Evolutionary conservation across 1,140 invertebrate genomes (phyloP), one percentile per base, ranked within the genome.

Genomic region (Patella vulgata): DNA sequence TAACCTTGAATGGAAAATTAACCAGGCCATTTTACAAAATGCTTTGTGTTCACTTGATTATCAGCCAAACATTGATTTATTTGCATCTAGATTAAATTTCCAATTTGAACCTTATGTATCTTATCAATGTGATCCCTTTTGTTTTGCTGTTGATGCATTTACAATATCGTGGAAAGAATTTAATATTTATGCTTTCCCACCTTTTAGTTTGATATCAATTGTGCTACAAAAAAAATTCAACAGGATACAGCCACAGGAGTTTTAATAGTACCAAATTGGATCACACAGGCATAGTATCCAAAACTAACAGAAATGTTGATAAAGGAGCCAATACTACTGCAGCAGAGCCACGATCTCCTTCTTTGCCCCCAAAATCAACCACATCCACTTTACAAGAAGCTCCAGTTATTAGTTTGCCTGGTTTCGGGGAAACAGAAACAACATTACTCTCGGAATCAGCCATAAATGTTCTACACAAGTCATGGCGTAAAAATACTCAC

Each of bases 81-180:
- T 71, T 71, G 65, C 64, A 19, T 60, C 62, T 4, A 42, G 62
- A 23, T 30, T 61, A 36, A 74, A 71, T 50, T 28, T 52, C 17
- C 47, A 67, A 47, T 14, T 63, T 12, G 1, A 47, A 42, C 4
- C 3, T 9, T 71, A 66, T 59, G 48, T 71, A 12, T 60, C 65
- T 27, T 68, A 19, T 19, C 27, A 14, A 52, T 48, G 58, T 36
- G 68, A 73, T 33, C 58, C 61, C 6, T 11, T 43, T 39, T 59
- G 68, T n/a, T 19, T 62, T 28, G 64, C 62, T 48, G 52, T 67
- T 30, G 59, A 73, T 62, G 59, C 70, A 23, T 73, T 70, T 58
- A 43, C 59, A 25, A 33, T 70, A 21, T 33, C 0, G 1, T 66
- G 67, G 63, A 54, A 1, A 19, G 31, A 31, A n/a, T 44, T 28